Conservation (phyloP, 2,113 vertebrate species). For the Sprattus sprattus region DNA sequence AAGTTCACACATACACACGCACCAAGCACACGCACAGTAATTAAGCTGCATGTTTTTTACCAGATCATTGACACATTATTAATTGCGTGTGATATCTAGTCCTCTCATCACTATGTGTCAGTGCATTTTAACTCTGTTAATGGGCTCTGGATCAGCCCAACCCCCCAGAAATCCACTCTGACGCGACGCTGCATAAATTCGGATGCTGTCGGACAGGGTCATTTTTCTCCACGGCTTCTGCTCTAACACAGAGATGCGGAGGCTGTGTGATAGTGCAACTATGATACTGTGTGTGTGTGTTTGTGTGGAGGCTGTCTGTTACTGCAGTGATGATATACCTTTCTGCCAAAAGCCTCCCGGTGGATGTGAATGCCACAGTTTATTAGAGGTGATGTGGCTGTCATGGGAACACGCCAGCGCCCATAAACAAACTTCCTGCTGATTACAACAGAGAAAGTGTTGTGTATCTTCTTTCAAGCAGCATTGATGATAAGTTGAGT, state of each 20-base stretch:
- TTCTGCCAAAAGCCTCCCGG: constrained; percentile 50
- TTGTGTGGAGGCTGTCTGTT: constrained; percentile 27
- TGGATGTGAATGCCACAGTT: constrained; percentile 64
- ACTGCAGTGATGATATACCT: constrained; percentile 58
- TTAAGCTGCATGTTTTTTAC: constrained; percentile 46
- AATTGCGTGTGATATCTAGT: constrained; percentile 55
- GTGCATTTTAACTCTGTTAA: constrained; percentile 52
- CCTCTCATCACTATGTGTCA: constrained; percentile 48
- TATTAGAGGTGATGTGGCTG: constrained; percentile 47
- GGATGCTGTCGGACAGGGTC: constrained; percentile 60
- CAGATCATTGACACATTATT: constrained; percentile 59
- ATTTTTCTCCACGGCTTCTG: constrained; percentile 65
- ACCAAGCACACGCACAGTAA: constrained; percentile 46
- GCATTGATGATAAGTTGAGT: constrained; percentile 17
- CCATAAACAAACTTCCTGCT: constrained; percentile 48
- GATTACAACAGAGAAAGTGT: constrained; percentile 48
- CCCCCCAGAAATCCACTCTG: constrained; percentile 52
- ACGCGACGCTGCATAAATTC: constrained; percentile 58
- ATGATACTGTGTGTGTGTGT: constrained; percentile 39
- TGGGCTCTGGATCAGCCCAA: constrained; percentile 51
- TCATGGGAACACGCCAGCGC: constrained; percentile 47
- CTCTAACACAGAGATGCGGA: constrained; percentile 48
- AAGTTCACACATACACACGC: not conserved
- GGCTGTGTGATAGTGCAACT: constrained; percentile 45
- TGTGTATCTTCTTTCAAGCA: constrained; percentile 31